phyloP scores from a whole-genome alignment of 2,888 invertebrate genomes.

The Drosophila meridionalis region DNA sequence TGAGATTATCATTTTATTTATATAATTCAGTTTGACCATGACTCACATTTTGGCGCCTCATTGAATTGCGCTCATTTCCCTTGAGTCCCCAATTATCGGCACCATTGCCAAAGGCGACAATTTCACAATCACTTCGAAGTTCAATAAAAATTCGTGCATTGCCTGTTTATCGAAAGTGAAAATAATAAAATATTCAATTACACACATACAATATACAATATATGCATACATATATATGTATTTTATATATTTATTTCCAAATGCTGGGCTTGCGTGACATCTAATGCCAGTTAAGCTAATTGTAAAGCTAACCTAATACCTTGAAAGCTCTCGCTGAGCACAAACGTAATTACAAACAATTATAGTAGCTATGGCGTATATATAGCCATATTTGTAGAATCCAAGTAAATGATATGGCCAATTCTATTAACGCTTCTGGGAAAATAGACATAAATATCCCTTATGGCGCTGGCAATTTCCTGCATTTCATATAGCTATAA shows the following conservation, averaged over 20 bases:
- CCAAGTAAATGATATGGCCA: neutral
- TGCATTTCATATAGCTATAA: neutral
- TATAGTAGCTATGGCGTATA: neutral
- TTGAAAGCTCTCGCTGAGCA: slow-evolving; percentile 10
- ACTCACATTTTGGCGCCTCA: slow-evolving; percentile 52
- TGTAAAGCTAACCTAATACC: slow-evolving; percentile 18
- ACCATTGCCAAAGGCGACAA: slow-evolving; percentile 38
- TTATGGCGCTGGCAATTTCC: neutral
- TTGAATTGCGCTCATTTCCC: slow-evolving; percentile 36
- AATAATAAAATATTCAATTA: slow-evolving; percentile 22
- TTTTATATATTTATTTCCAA: slow-evolving; percentile 17
- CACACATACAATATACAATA: neutral
- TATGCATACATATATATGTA: neutral
- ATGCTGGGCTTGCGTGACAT: slow-evolving; percentile 27
- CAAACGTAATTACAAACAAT: slow-evolving; percentile 9
- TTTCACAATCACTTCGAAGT: slow-evolving; percentile 37
- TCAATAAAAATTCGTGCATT: slow-evolving; percentile 20
- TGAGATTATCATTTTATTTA: slow-evolving; percentile 30
- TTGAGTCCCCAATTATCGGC: slow-evolving; percentile 43
- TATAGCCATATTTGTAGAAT: neutral
- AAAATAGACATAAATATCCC: neutral
- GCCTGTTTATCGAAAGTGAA: slow-evolving; percentile 40
- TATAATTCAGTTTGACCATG: slow-evolving; percentile 52
- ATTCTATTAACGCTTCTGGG: neutral
- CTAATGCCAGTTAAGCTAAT: slow-evolving; percentile 8